phyloP scores from a whole-genome alignment of 1,140 invertebrate species.

The Arion vulgaris region DNA sequence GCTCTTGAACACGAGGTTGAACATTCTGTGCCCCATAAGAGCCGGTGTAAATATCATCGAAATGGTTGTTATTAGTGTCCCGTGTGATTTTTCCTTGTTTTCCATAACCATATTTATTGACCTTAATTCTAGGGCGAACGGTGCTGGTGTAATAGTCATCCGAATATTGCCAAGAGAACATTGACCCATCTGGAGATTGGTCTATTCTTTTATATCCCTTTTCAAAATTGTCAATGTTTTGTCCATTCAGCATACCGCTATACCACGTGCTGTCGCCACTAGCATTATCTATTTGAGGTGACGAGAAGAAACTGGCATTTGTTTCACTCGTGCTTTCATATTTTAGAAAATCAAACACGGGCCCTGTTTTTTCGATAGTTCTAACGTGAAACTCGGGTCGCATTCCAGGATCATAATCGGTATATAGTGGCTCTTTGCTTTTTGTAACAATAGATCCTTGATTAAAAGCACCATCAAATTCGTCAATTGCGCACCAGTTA shows the following conservation, averaged over 20 bases:
- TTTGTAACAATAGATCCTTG: neutral
- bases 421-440: neutral
- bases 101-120: neutral
- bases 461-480: neutral
- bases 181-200: neutral
- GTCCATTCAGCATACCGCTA: neutral
- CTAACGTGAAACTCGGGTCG: slow-evolving; percentile 1
- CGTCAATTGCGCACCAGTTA: neutral
- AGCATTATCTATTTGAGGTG: neutral
- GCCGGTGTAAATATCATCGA: slow-evolving; percentile 21
- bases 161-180: neutral
- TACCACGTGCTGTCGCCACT: slow-evolving; percentile 6
- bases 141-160: neutral
- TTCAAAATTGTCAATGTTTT: neutral
- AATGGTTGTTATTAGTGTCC: slow-evolving; percentile 24
- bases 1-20: neutral
- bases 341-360: slow-evolving; percentile 19
- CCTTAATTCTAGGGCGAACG: neutral
- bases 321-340: neutral
- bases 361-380: neutral
- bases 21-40: neutral
- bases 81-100: neutral
- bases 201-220: neutral
- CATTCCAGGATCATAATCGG: neutral
- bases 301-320: neutral